A percentile compares a stretch with the other conserved stretches of the same genome.
phyloP scores from a whole-genome alignment of 2,113 vertebrate species.

The Gadus macrocephalus region DNA sequence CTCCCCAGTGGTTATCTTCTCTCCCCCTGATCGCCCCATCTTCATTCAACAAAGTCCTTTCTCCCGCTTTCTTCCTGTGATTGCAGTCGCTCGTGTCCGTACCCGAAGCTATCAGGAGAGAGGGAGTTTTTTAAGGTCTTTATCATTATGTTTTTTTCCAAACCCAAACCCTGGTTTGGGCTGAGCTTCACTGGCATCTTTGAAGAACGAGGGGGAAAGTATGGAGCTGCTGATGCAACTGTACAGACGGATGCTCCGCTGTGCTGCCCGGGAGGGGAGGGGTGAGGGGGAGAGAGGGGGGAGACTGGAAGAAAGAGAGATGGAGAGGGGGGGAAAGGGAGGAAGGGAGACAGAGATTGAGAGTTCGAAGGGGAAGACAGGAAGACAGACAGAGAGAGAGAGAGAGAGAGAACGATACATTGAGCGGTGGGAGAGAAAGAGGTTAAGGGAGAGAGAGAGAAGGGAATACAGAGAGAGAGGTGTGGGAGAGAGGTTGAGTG shows the following conservation, averaged over 20 bases:
- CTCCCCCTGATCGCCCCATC: not conserved
- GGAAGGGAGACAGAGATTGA: not conserved
- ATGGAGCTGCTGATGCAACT: slow-evolving; percentile 30
- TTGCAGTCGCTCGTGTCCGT: slow-evolving; percentile 2
- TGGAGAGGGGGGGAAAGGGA: not conserved
- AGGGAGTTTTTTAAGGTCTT: too few species aligned
- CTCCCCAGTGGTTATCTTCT: slow-evolving; percentile 14
- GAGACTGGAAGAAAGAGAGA: not conserved
- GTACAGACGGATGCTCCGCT: slow-evolving; percentile 18
- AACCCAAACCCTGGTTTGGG: slow-evolving; percentile 9
- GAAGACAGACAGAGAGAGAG: too few species aligned
- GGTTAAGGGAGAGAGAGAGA: slow-evolving; percentile 5
- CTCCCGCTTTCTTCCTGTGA: not conserved
- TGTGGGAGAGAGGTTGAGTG: not conserved
- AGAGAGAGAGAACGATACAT: slow-evolving; percentile 12
- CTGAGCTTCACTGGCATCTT: slow-evolving; percentile 8
- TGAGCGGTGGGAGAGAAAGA: not conserved
- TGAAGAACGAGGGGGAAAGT: slow-evolving; percentile 9
- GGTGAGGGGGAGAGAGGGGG: not conserved
- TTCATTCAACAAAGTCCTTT: slow-evolving; percentile 4
- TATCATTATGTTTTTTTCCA: not conserved
- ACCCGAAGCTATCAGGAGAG: too few species aligned
- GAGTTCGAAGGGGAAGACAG: slow-evolving; percentile 27
- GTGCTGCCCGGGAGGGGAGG: not conserved
- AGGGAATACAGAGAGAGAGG: too few species aligned